Base-by-base conservation (phyloP, 2,888 invertebrate species). In the Nowickia ferox region DNA sequence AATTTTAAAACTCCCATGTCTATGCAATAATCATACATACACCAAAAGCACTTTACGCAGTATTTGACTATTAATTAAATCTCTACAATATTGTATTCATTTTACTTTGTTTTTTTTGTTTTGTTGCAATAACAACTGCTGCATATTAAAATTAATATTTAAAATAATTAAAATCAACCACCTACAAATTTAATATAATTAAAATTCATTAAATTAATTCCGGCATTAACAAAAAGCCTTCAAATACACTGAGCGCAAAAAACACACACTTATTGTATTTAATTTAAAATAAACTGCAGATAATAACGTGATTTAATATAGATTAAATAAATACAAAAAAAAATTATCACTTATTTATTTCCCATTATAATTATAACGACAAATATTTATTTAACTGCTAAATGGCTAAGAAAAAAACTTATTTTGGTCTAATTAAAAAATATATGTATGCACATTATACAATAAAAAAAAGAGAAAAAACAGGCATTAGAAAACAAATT, bases 141-240 rank as follows among this genome's bases (percentile, higher is more conserved):
- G 71, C 48, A 72, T 44, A 77, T 72, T 57, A 57, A 61, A 77
- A 66, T 72, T 71, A 65, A 71, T 82, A 55, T 65, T 30, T 57
- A 65, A 83, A 77, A 44, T 83, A 66, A 77, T 83, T 83, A 83
- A 83, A 84, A 72, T 66, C 46, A 72, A 55, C 77, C 72, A 84
- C 40, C 83, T 61, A 78, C 53, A 78, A 55, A 76, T 63, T 77
- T 48, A 77, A 72, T 66, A 38, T 57, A 77, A 72, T 66, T 84
- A 72, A 72, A 78, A 78, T 78, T 78, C 51, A 72, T 72, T 84
- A 61, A 84, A 78, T 57, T 53, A 63, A 63, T 63, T 19, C 46
- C 9, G 48, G n/a, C 40, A 46, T 46, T 55, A 80, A 72, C 40
- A 74, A 71, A n/a, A 63, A 11, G n/a, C 38, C 46, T 17, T 13